Percentiles rank a stretch among this genome's conserved stretches.
Conservation (phyloP, 2,888 invertebrate genomes). For the Trachelus tabidus region DNA sequence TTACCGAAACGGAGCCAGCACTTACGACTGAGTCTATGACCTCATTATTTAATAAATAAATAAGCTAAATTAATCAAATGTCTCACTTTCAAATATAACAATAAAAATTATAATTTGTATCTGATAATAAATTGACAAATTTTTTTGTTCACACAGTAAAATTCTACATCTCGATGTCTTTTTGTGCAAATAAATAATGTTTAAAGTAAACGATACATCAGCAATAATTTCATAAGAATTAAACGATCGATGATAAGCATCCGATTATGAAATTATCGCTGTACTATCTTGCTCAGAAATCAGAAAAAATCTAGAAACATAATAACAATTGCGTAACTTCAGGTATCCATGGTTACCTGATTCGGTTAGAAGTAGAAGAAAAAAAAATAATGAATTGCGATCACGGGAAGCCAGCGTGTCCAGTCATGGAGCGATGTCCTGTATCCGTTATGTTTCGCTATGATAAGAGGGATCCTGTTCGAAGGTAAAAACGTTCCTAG, state of each 20-base stretch:
- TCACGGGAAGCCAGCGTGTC: background rate
- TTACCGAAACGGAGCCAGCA: background rate
- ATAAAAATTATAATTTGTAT: background rate
- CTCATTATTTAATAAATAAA: no score
- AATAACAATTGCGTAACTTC: background rate
- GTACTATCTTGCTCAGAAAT: background rate
- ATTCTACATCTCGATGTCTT: no score
- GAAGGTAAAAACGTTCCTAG: background rate
- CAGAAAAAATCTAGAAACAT: background rate
- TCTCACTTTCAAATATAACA: background rate
- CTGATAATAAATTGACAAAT: no score
- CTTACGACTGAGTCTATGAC: background rate
- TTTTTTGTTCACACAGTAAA: no score
- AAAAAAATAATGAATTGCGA: background rate
- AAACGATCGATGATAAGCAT: background rate
- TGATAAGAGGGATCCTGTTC: background rate
- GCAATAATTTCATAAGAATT: no score
- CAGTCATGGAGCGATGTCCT: background rate
- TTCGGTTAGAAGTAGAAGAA: background rate
- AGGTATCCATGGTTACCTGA: background rate
- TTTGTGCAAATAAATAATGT: background rate
- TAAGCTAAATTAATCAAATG: no score
- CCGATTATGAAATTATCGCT: background rate
- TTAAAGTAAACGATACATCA: background rate
- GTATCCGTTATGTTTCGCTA: background rate